Evolutionary conservation across 2,888 invertebrate genomes (phyloP).

Genomic region (Gymnoscelis rufifasciata): DNA sequence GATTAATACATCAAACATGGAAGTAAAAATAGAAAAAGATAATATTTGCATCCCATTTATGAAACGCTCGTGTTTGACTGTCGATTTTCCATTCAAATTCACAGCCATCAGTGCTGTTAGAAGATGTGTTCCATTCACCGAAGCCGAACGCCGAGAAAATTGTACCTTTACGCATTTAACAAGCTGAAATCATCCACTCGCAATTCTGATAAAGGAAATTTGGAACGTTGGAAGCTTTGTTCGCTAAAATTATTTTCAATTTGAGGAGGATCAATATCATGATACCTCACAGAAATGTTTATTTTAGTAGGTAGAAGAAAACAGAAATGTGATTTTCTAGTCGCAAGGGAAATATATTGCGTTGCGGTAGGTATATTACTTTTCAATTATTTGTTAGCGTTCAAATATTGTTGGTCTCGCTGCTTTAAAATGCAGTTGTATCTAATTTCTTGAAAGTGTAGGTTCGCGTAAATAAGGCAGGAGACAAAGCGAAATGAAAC

Average conservation of each 20-base stretch:
- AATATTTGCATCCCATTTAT: conserved; percentile 38
- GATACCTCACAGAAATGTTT: conserved; percentile 20
- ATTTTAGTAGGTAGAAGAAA: conserved; percentile 16
- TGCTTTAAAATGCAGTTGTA: background rate
- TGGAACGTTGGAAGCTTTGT: conserved; percentile 29
- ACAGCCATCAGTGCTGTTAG: conserved; percentile 37
- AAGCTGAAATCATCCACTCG: conserved; percentile 35
- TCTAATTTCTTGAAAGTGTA: background rate
- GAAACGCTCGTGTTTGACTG: conserved; percentile 41
- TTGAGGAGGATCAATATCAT: conserved; percentile 26
- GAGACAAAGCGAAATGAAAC: conserved; percentile 34
- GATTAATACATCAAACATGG: background rate
- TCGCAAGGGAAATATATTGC: conserved; percentile 1
- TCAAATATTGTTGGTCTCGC: background rate
- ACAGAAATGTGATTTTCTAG: conserved; percentile 15
- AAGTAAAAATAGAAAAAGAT: conserved; percentile 20
- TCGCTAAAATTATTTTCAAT: conserved; percentile 36
- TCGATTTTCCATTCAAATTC: conserved; percentile 47
- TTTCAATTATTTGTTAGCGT: conserved; percentile 1
- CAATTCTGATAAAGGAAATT: conserved; percentile 34
- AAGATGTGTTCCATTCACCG: conserved; percentile 40
- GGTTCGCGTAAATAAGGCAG: background rate
- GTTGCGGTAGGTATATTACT: conserved; percentile 2
- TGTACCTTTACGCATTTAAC: conserved; percentile 36
- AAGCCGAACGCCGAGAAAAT: conserved; percentile 37